Conservation (phyloP, 2,113 vertebrate genomes). For the Galemys pyrenaicus region DNA sequence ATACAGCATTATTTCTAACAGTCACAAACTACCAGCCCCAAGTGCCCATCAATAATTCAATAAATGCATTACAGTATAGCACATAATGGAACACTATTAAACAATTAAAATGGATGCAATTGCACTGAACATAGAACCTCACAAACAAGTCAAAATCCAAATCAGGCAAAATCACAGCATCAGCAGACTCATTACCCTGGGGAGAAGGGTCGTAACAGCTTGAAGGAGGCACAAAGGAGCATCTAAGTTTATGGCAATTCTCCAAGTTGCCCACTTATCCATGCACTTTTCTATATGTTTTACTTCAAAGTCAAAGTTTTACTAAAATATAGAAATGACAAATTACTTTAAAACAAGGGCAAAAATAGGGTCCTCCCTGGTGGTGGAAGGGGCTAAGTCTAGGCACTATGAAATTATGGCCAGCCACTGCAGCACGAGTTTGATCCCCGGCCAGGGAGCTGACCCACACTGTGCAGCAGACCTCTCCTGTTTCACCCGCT, state of each 20-base stretch:
- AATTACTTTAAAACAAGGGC: not conserved
- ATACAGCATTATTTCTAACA: not conserved
- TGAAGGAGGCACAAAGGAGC: not conserved
- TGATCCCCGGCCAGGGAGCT: no score
- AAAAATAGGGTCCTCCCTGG: no score
- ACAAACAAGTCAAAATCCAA: not conserved
- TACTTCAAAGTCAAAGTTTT: not conserved
- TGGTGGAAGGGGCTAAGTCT: no score
- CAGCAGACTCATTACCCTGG: not conserved
- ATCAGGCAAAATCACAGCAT: not conserved
- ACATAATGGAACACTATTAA: not conserved
- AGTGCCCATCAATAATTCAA: not conserved
- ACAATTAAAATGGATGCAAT: not conserved
- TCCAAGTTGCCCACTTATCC: not conserved
- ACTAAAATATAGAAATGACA: not conserved
- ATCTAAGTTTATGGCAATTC: not conserved
- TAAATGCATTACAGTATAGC: not conserved
- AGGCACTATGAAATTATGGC: no score
- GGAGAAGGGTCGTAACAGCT: not conserved
- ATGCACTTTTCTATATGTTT: not conserved
- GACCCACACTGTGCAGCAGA: no score
- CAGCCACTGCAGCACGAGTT: no score
- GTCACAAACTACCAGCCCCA: not conserved
- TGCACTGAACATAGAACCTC: not conserved
- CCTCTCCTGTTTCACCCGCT: no score